Evolutionary conservation across 2,888 invertebrate genomes (phyloP).

Genomic region (Lymantria monacha): DNA sequence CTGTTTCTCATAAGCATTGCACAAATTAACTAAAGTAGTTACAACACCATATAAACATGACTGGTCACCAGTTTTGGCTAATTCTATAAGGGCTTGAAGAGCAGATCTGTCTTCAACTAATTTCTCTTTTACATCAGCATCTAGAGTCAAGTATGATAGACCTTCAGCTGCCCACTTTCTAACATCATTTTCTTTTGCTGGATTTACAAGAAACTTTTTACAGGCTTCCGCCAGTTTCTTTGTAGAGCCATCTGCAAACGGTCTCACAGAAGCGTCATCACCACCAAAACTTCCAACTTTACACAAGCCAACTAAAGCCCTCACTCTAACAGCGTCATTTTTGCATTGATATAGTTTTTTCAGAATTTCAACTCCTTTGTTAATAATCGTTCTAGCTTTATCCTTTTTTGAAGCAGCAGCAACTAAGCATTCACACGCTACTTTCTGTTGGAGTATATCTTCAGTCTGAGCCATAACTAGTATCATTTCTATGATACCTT

Average conservation of each 20-base stretch:
- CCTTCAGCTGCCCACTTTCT: conserved; percentile 98
- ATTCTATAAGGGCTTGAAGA: conserved; percentile 91
- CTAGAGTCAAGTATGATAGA: conserved; percentile 96
- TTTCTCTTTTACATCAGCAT: conserved; percentile 99
- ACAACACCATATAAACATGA: conserved; percentile 95
- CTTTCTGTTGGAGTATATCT: conserved; percentile 94
- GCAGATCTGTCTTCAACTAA: conserved; percentile 93
- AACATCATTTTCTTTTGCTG: conserved; percentile 93
- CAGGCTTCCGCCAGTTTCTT: conserved; percentile 96
- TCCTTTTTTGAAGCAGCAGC: conserved; percentile 98
- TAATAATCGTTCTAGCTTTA: conserved; percentile 94
- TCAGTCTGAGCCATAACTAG: conserved; percentile 97
- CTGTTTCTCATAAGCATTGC: conserved; percentile 99
- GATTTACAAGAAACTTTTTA: conserved; percentile 93
- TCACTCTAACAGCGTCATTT: conserved; percentile 94
- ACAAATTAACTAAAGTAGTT: conserved; percentile 96
- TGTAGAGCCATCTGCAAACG: conserved; percentile 97
- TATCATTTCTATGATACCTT: conserved; percentile 97
- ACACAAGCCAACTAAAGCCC: conserved; percentile 96
- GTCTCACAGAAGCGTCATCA: conserved; percentile 95
- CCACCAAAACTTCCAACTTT: conserved; percentile 98
- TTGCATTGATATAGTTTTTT: conserved; percentile 95
- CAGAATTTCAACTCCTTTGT: conserved; percentile 95
- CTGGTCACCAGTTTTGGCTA: conserved; percentile 94
- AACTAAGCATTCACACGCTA: conserved; percentile 98